phyloP scores from a whole-genome alignment of 2,888 invertebrate genomes.

The Xylota segnis region DNA sequence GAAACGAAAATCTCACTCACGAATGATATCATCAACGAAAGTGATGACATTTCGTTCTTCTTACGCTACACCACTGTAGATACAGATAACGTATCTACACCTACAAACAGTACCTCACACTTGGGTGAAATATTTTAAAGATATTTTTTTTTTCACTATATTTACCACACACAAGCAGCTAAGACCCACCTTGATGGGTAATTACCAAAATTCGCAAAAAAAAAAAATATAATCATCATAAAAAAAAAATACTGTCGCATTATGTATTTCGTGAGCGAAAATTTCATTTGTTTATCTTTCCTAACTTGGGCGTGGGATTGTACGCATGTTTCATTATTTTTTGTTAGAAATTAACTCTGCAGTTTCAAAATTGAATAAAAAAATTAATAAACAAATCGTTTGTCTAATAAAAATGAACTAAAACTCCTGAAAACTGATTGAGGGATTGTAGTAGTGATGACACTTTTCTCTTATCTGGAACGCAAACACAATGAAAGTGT shows the following conservation, averaged over 20 bases:
- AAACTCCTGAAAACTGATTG: not conserved
- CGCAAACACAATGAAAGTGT: not conserved
- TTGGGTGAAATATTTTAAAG: not conserved
- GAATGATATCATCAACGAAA: slow-evolving; percentile 66
- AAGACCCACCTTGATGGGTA: slow-evolving; percentile 16
- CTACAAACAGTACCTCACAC: not conserved
- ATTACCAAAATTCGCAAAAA: slow-evolving; percentile 12
- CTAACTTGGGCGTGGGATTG: slow-evolving; percentile 16
- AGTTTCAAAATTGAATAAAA: not conserved
- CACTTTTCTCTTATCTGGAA: slow-evolving; percentile 3
- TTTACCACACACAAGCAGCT: not conserved
- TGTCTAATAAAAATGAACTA: not conserved
- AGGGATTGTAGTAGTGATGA: not conserved
- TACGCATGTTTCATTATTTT: not conserved
- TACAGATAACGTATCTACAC: slow-evolving; percentile 16
- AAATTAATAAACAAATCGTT: slow-evolving; percentile 2
- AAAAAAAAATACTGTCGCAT: slow-evolving; percentile 15
- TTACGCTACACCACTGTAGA: not conserved
- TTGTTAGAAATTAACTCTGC: not conserved
- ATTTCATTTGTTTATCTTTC: slow-evolving; percentile 23
- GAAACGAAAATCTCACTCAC: slow-evolving; percentile 20
- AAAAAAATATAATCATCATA: not conserved
- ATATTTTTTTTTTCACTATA: not conserved
- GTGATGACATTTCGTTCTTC: slow-evolving; percentile 36
- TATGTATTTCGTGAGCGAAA: slow-evolving; percentile 13